phyloP scores from a whole-genome alignment of 1,140 invertebrate genomes.

The Pemphigus obesinymphae region DNA sequence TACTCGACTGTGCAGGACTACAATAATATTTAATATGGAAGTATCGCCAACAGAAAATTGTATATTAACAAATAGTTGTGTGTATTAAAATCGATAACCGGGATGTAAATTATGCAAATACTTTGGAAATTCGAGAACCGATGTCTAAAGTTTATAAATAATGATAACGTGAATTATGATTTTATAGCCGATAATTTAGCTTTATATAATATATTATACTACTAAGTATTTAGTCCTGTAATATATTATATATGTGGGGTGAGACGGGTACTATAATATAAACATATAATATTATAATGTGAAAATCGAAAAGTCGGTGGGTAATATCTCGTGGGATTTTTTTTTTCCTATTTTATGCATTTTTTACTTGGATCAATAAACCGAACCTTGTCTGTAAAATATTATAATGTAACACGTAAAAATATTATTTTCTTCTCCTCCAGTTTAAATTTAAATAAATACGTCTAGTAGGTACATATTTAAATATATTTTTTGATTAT shows the following conservation, averaged over 20 bases:
- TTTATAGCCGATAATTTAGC: neutral
- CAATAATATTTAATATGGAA: neutral
- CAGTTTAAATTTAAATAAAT: too few species aligned
- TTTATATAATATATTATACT: too few species aligned
- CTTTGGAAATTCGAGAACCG: neutral
- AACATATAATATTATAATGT: too few species aligned
- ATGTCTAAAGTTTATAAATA: neutral
- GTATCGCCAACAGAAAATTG: neutral
- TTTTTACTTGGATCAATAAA: neutral
- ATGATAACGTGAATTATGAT: neutral
- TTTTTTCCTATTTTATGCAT: neutral
- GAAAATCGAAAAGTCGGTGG: neutral
- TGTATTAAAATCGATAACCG: neutral
- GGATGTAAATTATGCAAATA: neutral
- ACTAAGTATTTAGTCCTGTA: neutral
- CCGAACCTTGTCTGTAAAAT: neutral
- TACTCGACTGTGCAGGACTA: neutral
- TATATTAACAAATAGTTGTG: slow-evolving; percentile 6
- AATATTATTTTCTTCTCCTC: too few species aligned
- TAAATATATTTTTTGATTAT: too few species aligned
- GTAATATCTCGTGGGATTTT: neutral
- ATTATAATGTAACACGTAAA: neutral
- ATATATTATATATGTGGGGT: neutral
- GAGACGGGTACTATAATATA: too few species aligned
- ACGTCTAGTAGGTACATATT: too few species aligned